Evolutionary conservation across 64 coral and sea anemone species (phyloP).

Genomic region (Acropora yongei): DNA sequence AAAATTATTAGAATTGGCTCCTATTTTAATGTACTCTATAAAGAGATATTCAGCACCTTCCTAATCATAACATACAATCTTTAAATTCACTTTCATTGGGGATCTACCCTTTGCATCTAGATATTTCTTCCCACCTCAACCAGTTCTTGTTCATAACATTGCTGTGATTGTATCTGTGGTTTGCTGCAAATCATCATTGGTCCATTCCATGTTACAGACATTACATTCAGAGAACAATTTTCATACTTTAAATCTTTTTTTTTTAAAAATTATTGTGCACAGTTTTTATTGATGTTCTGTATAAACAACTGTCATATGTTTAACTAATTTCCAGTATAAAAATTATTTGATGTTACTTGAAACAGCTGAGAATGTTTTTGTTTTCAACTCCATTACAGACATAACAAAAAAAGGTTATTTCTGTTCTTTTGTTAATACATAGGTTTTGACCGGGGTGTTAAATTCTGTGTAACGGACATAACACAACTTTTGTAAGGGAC

Average conservation of each 20-base stretch:
- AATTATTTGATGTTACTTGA: neutral
- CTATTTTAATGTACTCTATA: no score
- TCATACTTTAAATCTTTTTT: no score
- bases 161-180: no score
- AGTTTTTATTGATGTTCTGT: neutral
- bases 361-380: neutral
- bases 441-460: neutral
- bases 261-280: neutral
- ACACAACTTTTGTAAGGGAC: neutral
- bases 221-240: neutral
- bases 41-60: no score
- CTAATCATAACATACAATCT: no score
- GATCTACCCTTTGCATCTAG: no score
- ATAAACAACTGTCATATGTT: neutral
- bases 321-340: neutral
- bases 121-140: no score
- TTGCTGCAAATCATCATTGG: neutral
- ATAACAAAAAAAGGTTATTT: conserved; percentile 2
- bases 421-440: neutral
- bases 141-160: no score
- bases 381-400: conserved; percentile 3
- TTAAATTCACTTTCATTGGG: no score
- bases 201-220: conserved; percentile 27
- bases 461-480: conserved; percentile 23
- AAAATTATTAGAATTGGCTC: no score